These are phyloP conservation scores for Siniperca obscura DNA, from an alignment of 2,797 vertebrate species.

Conservation along the genomic window DNA sequence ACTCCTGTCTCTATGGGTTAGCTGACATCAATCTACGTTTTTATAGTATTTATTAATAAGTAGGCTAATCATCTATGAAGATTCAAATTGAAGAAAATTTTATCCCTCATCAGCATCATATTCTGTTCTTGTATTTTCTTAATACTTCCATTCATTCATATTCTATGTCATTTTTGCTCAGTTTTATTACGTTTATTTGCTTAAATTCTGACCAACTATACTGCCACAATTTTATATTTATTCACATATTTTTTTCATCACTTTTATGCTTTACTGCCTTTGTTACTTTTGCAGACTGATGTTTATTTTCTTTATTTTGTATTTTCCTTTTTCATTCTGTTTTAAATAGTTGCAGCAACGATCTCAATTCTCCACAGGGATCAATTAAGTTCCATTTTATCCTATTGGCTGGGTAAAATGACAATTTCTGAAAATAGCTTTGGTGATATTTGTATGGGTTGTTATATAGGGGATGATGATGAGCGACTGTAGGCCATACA, in stretches of 20 bases:
- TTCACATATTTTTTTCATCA: background rate
- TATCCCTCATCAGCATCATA: background rate
- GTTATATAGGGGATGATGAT: background rate
- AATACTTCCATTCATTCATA: background rate
- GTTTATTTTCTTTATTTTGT: background rate
- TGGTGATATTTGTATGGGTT: background rate
- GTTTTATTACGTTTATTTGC: background rate
- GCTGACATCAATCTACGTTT: constrained; percentile 20
- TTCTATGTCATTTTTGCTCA: background rate
- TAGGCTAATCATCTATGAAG: background rate
- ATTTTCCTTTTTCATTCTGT: background rate
- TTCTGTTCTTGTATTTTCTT: background rate
- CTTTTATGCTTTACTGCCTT: background rate
- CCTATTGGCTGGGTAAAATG: background rate
- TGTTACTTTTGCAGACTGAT: background rate
- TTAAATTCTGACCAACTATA: background rate
- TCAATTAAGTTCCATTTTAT: background rate
- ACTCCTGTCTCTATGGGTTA: background rate
- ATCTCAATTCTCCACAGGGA: background rate
- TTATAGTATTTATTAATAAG: constrained; percentile 13
- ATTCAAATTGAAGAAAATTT: background rate
- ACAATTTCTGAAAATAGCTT: background rate
- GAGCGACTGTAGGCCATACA: background rate
- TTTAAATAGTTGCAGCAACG: background rate
- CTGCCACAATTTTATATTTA: background rate